These are phyloP conservation scores for Hemichromis elongatus DNA, from an alignment of 2,113 vertebrate genomes.

Conservation along the genomic window DNA sequence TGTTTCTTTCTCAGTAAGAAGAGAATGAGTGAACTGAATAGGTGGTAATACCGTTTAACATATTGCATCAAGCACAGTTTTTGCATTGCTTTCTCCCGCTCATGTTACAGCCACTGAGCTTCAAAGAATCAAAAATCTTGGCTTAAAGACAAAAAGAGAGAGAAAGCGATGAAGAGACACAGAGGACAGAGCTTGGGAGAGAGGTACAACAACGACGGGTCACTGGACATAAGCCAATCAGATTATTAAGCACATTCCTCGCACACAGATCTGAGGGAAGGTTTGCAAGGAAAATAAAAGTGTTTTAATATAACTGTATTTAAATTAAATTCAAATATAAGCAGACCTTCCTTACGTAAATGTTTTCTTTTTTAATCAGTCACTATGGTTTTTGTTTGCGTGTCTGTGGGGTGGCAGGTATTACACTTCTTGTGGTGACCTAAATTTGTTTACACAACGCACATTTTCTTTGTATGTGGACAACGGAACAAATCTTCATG, in stretches of 20 bases:
- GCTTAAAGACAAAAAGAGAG: not conserved
- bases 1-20: not conserved
- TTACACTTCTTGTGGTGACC: not conserved
- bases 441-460: not conserved
- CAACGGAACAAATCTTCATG: not conserved
- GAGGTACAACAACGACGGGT: constrained; percentile 24
- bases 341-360: not conserved
- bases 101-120: not conserved
- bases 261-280: not conserved
- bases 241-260: constrained; percentile 31
- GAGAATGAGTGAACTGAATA: not conserved
- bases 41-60: not conserved
- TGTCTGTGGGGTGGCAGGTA: not conserved
- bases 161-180: not conserved
- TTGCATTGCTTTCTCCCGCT: not conserved
- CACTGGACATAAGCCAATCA: constrained; percentile 40
- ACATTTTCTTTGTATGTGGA: not conserved
- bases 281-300: not conserved
- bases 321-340: not conserved
- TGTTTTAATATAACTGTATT: not conserved
- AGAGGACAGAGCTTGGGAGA: not conserved
- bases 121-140: constrained; percentile 7
- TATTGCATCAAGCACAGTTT: not conserved
- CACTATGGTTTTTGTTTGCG: not conserved
- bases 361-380: not conserved